phyloP scores from a whole-genome alignment of 2,888 invertebrate genomes.

The Autographa pulchrina region DNA sequence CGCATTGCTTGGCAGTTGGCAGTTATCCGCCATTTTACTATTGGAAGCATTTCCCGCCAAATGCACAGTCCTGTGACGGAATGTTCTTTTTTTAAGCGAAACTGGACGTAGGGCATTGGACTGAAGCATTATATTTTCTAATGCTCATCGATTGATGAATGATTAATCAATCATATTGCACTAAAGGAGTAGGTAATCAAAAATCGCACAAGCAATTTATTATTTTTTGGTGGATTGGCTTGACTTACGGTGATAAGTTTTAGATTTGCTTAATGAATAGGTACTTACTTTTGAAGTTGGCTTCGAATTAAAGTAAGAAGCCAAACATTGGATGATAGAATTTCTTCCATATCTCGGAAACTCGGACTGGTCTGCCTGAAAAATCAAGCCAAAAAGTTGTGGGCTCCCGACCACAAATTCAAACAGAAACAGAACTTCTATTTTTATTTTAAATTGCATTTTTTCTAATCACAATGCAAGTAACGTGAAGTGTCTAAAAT shows the following conservation, averaged over 20 bases:
- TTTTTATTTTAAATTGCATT: background rate
- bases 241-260: too few species aligned
- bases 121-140: background rate
- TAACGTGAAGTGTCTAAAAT: background rate
- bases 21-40: conserved; percentile 34
- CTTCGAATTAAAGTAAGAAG: too few species aligned
- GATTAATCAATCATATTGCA: background rate
- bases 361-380: too few species aligned
- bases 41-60: conserved; percentile 52
- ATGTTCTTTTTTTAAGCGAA: conserved; percentile 18
- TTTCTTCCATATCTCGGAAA: too few species aligned
- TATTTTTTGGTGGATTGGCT: too few species aligned
- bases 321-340: too few species aligned
- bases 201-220: background rate
- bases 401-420: too few species aligned
- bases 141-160: background rate
- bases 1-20: conserved; percentile 27
- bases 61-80: conserved; percentile 22
- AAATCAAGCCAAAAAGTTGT: too few species aligned
- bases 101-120: conserved; percentile 15
- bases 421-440: too few species aligned
- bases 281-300: too few species aligned
- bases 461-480: background rate
- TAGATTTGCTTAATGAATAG: too few species aligned
- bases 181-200: background rate